phyloP scores from a whole-genome alignment of 2,113 vertebrate genomes.

The Labeo rohita region DNA sequence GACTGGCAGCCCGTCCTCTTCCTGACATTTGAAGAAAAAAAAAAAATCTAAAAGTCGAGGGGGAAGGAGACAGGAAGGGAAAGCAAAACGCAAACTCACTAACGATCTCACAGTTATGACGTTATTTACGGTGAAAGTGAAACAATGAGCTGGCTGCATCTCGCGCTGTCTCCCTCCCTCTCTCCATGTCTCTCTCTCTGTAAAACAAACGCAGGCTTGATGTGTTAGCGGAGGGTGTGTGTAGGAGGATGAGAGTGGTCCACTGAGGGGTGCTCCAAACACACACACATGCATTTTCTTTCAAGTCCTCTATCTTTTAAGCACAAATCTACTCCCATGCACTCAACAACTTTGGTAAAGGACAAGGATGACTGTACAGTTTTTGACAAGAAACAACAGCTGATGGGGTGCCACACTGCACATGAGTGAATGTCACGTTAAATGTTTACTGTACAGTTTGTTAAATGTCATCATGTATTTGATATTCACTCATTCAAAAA shows the following conservation, averaged over 20 bases:
- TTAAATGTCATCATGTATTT: not conserved
- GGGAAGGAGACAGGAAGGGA: not conserved
- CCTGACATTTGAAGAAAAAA: constrained; percentile 36
- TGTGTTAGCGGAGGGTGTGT: constrained; percentile 14
- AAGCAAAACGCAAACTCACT: constrained; percentile 9
- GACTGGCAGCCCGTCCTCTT: constrained; percentile 48
- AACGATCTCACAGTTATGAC: constrained; percentile 13
- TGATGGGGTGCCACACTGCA: not conserved
- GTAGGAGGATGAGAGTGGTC: constrained; percentile 19
- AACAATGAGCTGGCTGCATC: constrained; percentile 7
- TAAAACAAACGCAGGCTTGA: constrained; percentile 9
- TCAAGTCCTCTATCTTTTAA: constrained; percentile 23
- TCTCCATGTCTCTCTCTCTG: constrained; percentile 1
- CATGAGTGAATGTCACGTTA: too few species aligned
- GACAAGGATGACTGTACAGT: constrained; percentile 4
- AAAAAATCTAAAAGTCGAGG: constrained; percentile 9
- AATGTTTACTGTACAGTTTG: not conserved
- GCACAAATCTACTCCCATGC: constrained; percentile 22
- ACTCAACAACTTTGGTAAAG: constrained; percentile 16
- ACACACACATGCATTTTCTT: constrained; percentile 6
- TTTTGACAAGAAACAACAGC: constrained; percentile 6
- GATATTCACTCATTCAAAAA: too few species aligned
- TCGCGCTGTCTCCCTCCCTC: not conserved
- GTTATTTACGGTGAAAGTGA: constrained; percentile 38
- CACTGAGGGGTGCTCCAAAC: constrained; percentile 31